A percentile compares a stretch with the other conserved stretches of the same genome.
Conservation (phyloP, 2,888 invertebrate species). For the Ecdyonurus torrentis region DNA sequence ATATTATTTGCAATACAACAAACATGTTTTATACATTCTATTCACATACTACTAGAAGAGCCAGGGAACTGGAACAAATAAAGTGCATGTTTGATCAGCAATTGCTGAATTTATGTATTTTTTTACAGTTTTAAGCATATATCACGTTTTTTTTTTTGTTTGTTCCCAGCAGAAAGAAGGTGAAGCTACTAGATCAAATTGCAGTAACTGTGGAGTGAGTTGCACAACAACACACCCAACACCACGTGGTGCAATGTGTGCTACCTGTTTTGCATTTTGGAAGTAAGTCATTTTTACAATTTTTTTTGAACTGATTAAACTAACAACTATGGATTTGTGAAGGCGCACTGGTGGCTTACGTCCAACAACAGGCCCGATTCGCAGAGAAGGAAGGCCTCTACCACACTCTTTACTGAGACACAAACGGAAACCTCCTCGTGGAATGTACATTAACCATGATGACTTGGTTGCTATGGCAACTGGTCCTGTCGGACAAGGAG, state of each 20-base stretch:
- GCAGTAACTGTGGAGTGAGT: constrained; percentile 54
- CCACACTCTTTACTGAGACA: constrained; percentile 22
- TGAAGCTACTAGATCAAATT: constrained; percentile 25
- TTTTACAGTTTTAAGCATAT: too few relatives aligned
- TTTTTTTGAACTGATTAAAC: constrained; percentile 29
- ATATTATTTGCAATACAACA: too few relatives aligned
- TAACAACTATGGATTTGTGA: constrained; percentile 29
- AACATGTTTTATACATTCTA: too few relatives aligned
- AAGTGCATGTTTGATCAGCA: too few relatives aligned
- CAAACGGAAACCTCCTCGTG: constrained; percentile 77
- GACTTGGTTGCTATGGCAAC: constrained; percentile 85
- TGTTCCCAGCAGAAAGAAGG: constrained; percentile 22
- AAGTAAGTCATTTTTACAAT: constrained; percentile 37
- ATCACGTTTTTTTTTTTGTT: not conserved
- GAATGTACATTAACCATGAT: constrained; percentile 96
- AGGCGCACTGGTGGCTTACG: constrained; percentile 68
- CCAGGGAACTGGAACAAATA: too few relatives aligned
- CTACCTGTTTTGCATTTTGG: constrained; percentile 73
- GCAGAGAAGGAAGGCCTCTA: constrained; percentile 20
- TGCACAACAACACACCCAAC: constrained; percentile 57
- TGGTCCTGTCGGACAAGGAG: constrained; percentile 52
- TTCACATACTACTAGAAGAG: too few relatives aligned
- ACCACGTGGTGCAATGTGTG: constrained; percentile 61
- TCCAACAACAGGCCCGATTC: constrained; percentile 48
- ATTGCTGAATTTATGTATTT: too few relatives aligned